Percentiles rank a stretch among this genome's conserved stretches.
Evolutionary conservation across 2,888 invertebrate species (phyloP).

Genomic region (Darwinula stevensoni): DNA sequence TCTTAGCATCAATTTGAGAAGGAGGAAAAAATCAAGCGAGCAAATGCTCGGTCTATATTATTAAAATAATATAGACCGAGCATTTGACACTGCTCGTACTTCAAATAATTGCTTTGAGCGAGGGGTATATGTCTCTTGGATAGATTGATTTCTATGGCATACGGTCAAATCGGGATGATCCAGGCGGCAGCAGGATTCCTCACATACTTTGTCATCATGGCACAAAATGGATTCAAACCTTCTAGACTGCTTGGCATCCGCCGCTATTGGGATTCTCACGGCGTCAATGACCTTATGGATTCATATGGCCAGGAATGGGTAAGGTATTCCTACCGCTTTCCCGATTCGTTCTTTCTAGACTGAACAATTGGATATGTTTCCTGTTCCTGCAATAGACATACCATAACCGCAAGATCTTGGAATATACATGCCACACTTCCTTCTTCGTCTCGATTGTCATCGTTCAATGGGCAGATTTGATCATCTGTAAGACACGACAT

Average conservation of each 20-base stretch:
- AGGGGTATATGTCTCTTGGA: not conserved
- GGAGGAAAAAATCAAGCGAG: not conserved
- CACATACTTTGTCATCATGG: constrained; percentile 55
- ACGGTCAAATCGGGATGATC: too few relatives aligned
- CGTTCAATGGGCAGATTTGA: constrained; percentile 22
- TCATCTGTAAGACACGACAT: constrained; percentile 22
- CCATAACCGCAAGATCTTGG: constrained; percentile 16
- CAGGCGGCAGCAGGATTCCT: too few relatives aligned
- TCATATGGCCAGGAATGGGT: constrained; percentile 43
- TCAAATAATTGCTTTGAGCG: not conserved
- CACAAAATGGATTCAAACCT: too few relatives aligned
- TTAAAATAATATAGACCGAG: not conserved
- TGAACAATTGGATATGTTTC: too few relatives aligned
- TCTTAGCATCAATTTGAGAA: too few relatives aligned
- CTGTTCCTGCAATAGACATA: constrained; percentile 16
- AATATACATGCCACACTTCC: constrained; percentile 22
- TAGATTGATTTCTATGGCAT: constrained; percentile 43
- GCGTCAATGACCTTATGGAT: constrained; percentile 33
- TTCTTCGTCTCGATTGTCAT: constrained; percentile 22
- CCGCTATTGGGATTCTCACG: constrained; percentile 33
- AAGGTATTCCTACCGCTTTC: constrained; percentile 10
- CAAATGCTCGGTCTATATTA: not conserved
- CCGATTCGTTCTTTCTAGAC: too few relatives aligned
- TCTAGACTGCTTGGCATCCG: constrained; percentile 28
- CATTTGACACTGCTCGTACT: not conserved